Percentiles rank a stretch among this genome's conserved stretches.
These are phyloP conservation scores for Diaphora mendica DNA, from an alignment of 2,888 invertebrate genomes.

Conservation along the genomic window DNA sequence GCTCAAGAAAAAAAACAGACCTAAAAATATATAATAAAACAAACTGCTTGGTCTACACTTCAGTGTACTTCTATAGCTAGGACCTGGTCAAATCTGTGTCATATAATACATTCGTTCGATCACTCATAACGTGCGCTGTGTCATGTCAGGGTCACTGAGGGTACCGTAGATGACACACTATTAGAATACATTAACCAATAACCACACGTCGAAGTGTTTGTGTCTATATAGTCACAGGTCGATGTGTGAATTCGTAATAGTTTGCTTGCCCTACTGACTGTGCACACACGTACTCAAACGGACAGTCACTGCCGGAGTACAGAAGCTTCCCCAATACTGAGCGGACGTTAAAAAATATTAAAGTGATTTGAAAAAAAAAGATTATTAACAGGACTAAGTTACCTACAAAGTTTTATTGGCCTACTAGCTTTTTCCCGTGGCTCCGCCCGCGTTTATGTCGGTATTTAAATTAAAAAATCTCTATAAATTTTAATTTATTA, in stretches of 20 bases:
- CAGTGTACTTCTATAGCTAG: neutral
- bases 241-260: constrained; percentile 40
- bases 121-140: neutral
- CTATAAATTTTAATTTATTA: no score
- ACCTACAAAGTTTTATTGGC: no score
- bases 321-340: neutral
- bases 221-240: constrained; percentile 29
- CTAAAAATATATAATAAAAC: no score
- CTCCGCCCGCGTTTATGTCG: no score
- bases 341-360: neutral
- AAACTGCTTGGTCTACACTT: neutral
- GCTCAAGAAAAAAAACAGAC: neutral
- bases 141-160: neutral
- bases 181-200: constrained; percentile 13
- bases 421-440: no score
- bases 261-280: constrained; percentile 18
- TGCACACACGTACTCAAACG: constrained; percentile 10
- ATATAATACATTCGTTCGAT: neutral
- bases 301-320: neutral
- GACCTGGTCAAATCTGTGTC: neutral
- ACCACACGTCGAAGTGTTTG: constrained; percentile 11
- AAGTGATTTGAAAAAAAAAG: no score
- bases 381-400: no score
- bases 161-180: constrained; percentile 8
- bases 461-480: no score